phyloP scores from a whole-genome alignment of 2,797 vertebrate genomes.

The Anisognathus igniventris region DNA sequence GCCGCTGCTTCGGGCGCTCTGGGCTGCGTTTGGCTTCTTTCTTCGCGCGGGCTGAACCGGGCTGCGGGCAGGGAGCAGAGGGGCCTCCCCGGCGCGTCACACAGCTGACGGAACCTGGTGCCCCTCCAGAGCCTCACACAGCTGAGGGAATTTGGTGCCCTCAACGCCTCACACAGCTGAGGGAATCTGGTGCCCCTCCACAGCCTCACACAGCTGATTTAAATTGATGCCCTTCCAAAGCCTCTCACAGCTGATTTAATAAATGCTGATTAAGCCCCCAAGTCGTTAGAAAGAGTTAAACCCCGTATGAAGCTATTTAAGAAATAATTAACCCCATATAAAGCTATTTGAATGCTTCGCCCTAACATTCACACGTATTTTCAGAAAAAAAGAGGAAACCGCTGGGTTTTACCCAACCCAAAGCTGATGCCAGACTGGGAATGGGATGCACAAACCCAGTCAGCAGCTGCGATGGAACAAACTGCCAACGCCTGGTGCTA shows the following conservation, averaged over 20 bases:
- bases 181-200: no score
- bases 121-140: no score
- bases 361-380: fast-evolving
- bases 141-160: no score
- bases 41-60: neutral
- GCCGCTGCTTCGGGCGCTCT: no score
- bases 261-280: neutral
- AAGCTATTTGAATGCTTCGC: fast-evolving
- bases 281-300: fast-evolving
- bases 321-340: neutral
- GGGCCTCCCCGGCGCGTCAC: fast-evolving
- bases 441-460: fast-evolving
- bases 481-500: neutral
- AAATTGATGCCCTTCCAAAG: no score
- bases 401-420: fast-evolving
- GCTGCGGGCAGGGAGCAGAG: neutral
- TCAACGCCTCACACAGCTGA: no score
- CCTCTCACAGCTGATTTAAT: neutral
- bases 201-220: no score
- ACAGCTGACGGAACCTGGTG: neutral
- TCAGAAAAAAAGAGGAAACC: neutral
- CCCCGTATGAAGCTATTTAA: fast-evolving
- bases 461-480: neutral
- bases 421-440: fast-evolving
- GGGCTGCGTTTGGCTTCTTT: no score